Conservation (phyloP, 2,888 invertebrate species). For the Tetanocera ferruginea region DNA sequence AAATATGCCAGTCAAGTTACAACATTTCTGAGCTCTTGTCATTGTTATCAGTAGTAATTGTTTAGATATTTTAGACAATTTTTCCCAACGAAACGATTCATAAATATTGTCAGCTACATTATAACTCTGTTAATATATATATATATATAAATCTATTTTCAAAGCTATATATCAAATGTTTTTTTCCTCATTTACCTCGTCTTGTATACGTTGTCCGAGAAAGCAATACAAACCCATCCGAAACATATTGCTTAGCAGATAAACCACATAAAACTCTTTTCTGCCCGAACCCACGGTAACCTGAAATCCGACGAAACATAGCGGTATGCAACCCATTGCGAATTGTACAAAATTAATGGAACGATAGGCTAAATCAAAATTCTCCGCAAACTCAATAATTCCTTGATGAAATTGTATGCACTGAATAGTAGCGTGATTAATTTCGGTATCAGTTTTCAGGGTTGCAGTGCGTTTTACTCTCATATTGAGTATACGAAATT, state of each 20-base stretch:
- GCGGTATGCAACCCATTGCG: slow-evolving; percentile 37
- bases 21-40: slow-evolving; percentile 4
- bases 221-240: slow-evolving; percentile 46
- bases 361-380: slow-evolving; percentile 38
- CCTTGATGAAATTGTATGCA: slow-evolving; percentile 42
- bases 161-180: not conserved
- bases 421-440: not conserved
- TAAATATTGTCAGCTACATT: not conserved
- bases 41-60: not conserved
- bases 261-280: slow-evolving; percentile 28
- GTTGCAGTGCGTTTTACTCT: slow-evolving; percentile 33
- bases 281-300: slow-evolving; percentile 30
- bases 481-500: slow-evolving; percentile 45
- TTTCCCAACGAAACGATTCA: not conserved
- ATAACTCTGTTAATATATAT: not conserved
- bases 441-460: not conserved
- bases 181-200: slow-evolving; percentile 32
- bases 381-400: slow-evolving; percentile 36
- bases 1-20: slow-evolving; percentile 5
- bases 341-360: slow-evolving; percentile 44
- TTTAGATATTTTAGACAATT: not conserved
- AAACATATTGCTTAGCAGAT: slow-evolving; percentile 35
- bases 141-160: not conserved
- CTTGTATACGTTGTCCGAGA: slow-evolving; percentile 45
- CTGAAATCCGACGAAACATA: slow-evolving; percentile 43